Percentiles rank a stretch among this genome's conserved stretches.
phyloP scores from a whole-genome alignment of 2,113 vertebrate species.

The Chaetops frenatus region DNA sequence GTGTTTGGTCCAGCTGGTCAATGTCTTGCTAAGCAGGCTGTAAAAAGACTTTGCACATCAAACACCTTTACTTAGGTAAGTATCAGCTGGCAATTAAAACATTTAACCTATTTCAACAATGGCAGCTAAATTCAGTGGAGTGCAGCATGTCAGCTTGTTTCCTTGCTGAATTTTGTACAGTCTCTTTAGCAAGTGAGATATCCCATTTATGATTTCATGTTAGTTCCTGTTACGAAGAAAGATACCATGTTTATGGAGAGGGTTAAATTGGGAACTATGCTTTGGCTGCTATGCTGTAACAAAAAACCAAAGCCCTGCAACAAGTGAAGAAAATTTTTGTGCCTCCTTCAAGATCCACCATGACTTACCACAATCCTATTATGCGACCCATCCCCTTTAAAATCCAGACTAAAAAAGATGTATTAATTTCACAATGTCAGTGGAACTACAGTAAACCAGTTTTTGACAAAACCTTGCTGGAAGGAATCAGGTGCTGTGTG shows the following conservation, averaged over 20 bases:
- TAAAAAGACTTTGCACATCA: not conserved
- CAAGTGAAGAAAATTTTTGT: not conserved
- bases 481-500: not conserved
- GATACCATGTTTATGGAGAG: not conserved
- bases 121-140: not conserved
- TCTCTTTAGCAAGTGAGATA: not conserved
- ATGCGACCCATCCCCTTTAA: not conserved
- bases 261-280: not conserved
- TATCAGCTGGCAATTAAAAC: not conserved
- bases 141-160: not conserved
- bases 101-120: not conserved
- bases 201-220: not conserved
- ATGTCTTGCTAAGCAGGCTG: not conserved
- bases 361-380: not conserved
- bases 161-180: not conserved
- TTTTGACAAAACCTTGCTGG: not conserved
- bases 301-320: not conserved
- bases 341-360: slow-evolving; percentile 1
- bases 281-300: not conserved
- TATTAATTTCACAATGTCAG: not conserved
- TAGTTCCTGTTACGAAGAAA: not conserved
- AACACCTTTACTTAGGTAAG: not conserved
- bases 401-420: not conserved
- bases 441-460: not conserved
- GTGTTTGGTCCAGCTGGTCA: not conserved